These are phyloP conservation scores for Parelbella ahira DNA, from an alignment of 2,888 invertebrate genomes.

Conservation along the genomic window DNA sequence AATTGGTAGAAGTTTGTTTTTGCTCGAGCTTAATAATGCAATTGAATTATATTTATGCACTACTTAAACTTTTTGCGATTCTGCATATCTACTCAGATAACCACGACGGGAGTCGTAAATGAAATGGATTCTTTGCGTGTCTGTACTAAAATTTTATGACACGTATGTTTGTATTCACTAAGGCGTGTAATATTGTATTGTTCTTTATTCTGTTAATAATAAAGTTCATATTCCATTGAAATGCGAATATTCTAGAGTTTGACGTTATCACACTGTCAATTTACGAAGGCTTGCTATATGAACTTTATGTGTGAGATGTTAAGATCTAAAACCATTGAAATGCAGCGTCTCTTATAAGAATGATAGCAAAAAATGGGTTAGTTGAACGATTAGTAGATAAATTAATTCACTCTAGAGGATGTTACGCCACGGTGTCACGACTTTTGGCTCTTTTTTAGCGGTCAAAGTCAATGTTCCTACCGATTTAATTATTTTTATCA, in stretches of 20 bases:
- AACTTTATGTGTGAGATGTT: not conserved
- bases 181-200: too few relatives aligned
- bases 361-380: conserved; percentile 2
- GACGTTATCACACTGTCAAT: too few relatives aligned
- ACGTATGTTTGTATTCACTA: too few relatives aligned
- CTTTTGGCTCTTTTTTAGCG: conserved; percentile 2
- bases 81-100: not conserved
- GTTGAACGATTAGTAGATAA: conserved; percentile 7
- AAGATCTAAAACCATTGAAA: not conserved
- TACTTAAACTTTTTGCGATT: conserved; percentile 2
- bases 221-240: too few relatives aligned
- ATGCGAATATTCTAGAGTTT: too few relatives aligned
- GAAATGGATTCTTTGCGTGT: conserved; percentile 1
- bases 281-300: too few relatives aligned
- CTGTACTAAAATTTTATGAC: not conserved
- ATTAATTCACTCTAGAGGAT: conserved; percentile 9
- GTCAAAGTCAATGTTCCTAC: conserved; percentile 2
- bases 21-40: not conserved
- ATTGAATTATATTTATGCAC: not conserved
- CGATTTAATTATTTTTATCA: not conserved
- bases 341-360: too few relatives aligned
- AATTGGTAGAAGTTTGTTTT: too few relatives aligned
- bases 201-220: too few relatives aligned
- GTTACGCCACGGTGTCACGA: conserved; percentile 2
- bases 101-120: not conserved